Conservation (phyloP, 1,140 invertebrate species). For the Drosophila sproati region DNA sequence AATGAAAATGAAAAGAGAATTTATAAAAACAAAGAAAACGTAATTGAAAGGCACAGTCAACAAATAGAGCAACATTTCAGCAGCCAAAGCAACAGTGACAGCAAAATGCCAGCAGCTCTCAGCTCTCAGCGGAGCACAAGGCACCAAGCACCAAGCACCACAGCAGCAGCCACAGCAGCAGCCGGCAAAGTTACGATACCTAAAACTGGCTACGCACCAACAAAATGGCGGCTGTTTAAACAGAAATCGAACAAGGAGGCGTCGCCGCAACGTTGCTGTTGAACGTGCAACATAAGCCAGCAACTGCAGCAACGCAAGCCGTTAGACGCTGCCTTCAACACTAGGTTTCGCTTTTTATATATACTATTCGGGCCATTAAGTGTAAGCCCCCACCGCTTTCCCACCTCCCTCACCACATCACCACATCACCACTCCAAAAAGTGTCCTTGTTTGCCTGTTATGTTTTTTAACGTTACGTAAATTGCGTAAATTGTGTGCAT, state of each 20-base stretch:
- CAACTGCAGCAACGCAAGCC: slow-evolving; percentile 13
- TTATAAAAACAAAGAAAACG: not conserved
- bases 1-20: not conserved
- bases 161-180: too few relatives aligned
- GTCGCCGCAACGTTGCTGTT: slow-evolving; percentile 17
- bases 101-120: slow-evolving; percentile 53
- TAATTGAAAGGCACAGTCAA: slow-evolving; percentile 10
- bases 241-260: slow-evolving; percentile 43
- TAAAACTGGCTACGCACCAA: slow-evolving; percentile 21
- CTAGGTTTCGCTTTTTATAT: not conserved
- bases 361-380: slow-evolving; percentile 31
- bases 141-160: slow-evolving; percentile 1
- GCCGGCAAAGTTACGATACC: slow-evolving; percentile 3
- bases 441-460: slow-evolving; percentile 68
- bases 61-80: slow-evolving; percentile 57
- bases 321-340: slow-evolving; percentile 37
- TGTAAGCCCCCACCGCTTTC: slow-evolving; percentile 8
- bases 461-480: slow-evolving; percentile 71
- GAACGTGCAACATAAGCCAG: slow-evolving; percentile 8
- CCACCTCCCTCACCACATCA: too few relatives aligned
- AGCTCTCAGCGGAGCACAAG: not conserved
- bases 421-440: not conserved
- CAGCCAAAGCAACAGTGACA: slow-evolving; percentile 41
- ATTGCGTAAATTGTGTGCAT: slow-evolving; percentile 72
- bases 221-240: slow-evolving; percentile 64